Conservation (phyloP, 2,797 vertebrate species). For the Melanotaenia trifasciata region DNA sequence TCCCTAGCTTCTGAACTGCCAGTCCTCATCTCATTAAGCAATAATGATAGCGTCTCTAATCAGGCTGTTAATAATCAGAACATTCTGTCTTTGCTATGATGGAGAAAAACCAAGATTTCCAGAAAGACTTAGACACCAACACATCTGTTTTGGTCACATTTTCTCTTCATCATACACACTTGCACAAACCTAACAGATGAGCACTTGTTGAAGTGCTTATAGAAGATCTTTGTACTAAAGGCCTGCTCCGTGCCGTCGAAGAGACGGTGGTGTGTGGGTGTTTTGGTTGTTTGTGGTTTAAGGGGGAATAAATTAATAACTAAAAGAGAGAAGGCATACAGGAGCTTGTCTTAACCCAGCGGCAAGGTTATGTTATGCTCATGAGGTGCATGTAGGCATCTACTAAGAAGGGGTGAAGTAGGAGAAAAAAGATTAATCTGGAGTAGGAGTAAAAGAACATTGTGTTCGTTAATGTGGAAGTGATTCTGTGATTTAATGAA, state of each 20-base stretch:
- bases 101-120: slow-evolving; percentile 32
- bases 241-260: slow-evolving; percentile 43
- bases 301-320: slow-evolving; percentile 28
- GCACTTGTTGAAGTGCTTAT: slow-evolving; percentile 48
- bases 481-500: background rate
- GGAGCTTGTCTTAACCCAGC: slow-evolving; percentile 28
- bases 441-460: background rate
- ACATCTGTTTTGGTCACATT: slow-evolving; percentile 21
- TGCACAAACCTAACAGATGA: slow-evolving; percentile 53
- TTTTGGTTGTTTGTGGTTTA: slow-evolving; percentile 63
- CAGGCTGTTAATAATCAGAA: slow-evolving; percentile 42
- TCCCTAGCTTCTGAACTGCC: slow-evolving; percentile 29
- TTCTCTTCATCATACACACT: slow-evolving; percentile 32
- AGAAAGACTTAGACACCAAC: slow-evolving; percentile 36
- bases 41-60: slow-evolving; percentile 50
- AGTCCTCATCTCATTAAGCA: slow-evolving; percentile 34
- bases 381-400: slow-evolving; percentile 1
- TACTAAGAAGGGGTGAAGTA: slow-evolving; percentile 12
- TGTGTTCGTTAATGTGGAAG: background rate
- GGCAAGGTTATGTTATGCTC: slow-evolving; percentile 11
- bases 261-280: slow-evolving; percentile 32
- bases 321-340: slow-evolving; percentile 17
- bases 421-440: background rate
- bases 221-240: slow-evolving; percentile 62
- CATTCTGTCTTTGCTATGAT: slow-evolving; percentile 21